A percentile compares a stretch with the other conserved stretches of the same genome.
Evolutionary conservation across 2,888 invertebrate genomes (phyloP).

Genomic region (Coleophora flavipennella): DNA sequence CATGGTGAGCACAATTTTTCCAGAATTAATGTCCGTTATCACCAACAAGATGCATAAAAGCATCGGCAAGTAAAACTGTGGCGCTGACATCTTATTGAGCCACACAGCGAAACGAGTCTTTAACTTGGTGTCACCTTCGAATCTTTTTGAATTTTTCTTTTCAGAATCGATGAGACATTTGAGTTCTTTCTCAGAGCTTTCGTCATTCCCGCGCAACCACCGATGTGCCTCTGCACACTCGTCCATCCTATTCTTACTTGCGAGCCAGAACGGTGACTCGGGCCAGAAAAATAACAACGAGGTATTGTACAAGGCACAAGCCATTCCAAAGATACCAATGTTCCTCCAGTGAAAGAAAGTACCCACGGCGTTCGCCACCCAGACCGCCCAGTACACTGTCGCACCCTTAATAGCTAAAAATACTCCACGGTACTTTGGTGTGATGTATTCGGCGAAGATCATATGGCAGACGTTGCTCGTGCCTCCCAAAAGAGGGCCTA

Average conservation of each 20-base stretch:
- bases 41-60: not conserved
- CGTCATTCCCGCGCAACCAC: constrained; percentile 14
- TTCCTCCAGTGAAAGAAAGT: constrained; percentile 16
- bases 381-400: constrained; percentile 14
- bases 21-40: constrained; percentile 9
- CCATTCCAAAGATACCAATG: constrained; percentile 9
- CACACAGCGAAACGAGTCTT: not conserved
- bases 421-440: constrained; percentile 6
- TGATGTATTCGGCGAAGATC: constrained; percentile 5
- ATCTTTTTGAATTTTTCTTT: too few relatives aligned
- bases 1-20: constrained; percentile 14
- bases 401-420: constrained; percentile 14
- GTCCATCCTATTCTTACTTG: constrained; percentile 13
- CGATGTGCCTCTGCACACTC: constrained; percentile 13
- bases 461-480: not conserved
- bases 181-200: not conserved
- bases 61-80: constrained; percentile 1
- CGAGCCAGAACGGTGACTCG: constrained; percentile 17
- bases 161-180: not conserved
- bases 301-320: constrained; percentile 5
- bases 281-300: constrained; percentile 12
- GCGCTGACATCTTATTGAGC: not conserved
- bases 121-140: not conserved
- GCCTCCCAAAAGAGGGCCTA: constrained; percentile 23
- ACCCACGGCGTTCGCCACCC: constrained; percentile 15